Evolutionary conservation across 2,113 vertebrate species (phyloP).

Genomic region (Rhynchomys soricoides): DNA sequence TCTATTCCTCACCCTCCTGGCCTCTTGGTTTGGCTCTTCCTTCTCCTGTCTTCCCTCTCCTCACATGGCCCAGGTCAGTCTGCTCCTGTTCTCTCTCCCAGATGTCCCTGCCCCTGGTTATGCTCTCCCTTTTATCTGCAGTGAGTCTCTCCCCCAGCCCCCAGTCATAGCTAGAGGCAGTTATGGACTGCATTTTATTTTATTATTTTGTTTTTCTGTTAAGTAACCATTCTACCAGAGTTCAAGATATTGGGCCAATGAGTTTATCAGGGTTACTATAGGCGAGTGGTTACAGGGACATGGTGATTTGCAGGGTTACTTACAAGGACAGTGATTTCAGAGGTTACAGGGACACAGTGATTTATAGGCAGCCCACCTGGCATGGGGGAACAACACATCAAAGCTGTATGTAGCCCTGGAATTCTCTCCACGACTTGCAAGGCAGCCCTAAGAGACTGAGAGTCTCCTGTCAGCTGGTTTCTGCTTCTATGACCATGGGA

Average conservation of each 20-base stretch:
- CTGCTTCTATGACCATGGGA: background rate
- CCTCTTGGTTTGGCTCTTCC: too few species aligned
- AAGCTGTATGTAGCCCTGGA: background rate
- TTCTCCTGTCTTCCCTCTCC: too few species aligned
- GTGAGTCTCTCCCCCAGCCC: background rate
- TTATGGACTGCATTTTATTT: background rate
- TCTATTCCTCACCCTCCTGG: too few species aligned
- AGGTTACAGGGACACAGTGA: background rate
- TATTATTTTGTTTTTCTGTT: too few species aligned
- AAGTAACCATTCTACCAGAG: background rate
- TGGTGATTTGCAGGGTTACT: background rate
- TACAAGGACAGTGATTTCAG: background rate
- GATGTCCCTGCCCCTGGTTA: too few species aligned
- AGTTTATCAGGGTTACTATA: background rate
- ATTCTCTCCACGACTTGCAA: background rate
- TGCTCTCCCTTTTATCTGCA: background rate
- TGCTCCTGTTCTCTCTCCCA: too few species aligned
- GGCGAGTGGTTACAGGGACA: background rate
- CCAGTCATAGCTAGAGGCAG: background rate
- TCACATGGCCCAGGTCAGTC: too few species aligned
- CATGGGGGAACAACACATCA: background rate
- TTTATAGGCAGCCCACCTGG: background rate
- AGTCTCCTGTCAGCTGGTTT: background rate
- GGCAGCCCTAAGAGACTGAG: background rate
- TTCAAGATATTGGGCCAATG: background rate